phyloP scores from a whole-genome alignment of 2,797 vertebrate genomes.

The Pagetopsis macropterus region DNA sequence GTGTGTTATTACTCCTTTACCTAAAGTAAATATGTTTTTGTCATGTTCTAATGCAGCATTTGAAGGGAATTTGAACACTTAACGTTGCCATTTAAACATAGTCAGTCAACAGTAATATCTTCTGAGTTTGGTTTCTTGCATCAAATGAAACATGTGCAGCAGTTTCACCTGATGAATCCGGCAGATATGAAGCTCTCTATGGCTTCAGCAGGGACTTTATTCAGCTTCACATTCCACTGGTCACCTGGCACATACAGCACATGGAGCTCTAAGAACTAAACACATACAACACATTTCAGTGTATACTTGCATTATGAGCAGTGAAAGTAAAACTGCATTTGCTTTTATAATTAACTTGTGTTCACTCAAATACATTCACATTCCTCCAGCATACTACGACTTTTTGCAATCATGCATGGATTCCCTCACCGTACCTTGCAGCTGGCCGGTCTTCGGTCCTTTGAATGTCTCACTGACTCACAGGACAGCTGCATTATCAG shows the following conservation, averaged over 20 bases:
- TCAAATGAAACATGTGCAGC: not conserved
- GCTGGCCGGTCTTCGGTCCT: conserved; percentile 71
- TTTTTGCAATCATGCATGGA: not conserved
- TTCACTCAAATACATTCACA: no score
- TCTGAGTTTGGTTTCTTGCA: not conserved
- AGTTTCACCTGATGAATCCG: conserved; percentile 91
- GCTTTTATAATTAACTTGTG: no score
- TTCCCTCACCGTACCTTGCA: conserved; percentile 67
- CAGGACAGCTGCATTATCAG: conserved; percentile 66
- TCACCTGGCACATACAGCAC: conserved; percentile 91
- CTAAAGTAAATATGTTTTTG: no score
- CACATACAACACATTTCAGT: not conserved
- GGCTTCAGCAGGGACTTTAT: conserved; percentile 88
- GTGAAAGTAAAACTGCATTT: no score
- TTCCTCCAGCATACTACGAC: not conserved
- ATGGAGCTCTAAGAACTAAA: conserved; percentile 92
- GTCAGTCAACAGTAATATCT: no score
- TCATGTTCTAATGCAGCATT: no score
- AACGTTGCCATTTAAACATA: no score
- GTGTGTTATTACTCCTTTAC: no score
- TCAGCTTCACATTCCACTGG: conserved; percentile 91
- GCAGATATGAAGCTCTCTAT: conserved; percentile 89
- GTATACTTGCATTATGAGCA: not conserved
- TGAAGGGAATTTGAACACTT: no score
- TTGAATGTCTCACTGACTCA: conserved; percentile 56